phyloP scores from a whole-genome alignment of 2,888 invertebrate genomes.

The Onchidella celtica region DNA sequence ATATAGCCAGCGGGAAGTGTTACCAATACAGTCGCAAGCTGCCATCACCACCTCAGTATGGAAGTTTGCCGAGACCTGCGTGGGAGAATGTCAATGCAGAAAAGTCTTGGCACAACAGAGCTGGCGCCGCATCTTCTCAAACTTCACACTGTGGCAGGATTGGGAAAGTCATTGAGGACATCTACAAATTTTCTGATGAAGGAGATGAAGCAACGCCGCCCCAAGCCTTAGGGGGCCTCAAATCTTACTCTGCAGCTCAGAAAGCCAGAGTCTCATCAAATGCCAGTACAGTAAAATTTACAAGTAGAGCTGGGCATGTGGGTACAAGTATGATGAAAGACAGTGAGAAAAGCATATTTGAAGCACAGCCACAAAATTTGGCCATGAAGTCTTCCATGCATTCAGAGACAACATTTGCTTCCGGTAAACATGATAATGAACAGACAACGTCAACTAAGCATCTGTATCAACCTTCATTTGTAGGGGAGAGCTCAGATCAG shows the following conservation, averaged over 20 bases:
- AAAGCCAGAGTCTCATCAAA: not conserved
- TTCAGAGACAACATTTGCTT: not conserved
- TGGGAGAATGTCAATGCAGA: no score
- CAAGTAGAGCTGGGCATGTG: no score
- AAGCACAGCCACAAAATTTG: no score
- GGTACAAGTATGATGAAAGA: not conserved
- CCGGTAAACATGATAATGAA: not conserved
- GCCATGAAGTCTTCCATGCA: not conserved
- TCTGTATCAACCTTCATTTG: not conserved
- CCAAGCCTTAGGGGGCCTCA: not conserved
- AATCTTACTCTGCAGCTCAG: conserved; percentile 13
- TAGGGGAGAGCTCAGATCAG: not conserved
- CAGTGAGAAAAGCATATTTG: not conserved
- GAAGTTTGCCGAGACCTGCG: no score
- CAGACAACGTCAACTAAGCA: not conserved
- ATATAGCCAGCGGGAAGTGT: conserved; percentile 1
- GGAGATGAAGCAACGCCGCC: conserved; percentile 21
- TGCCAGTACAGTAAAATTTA: no score
- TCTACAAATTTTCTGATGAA: conserved; percentile 39
- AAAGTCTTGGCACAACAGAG: no score
- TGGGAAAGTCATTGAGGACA: conserved; percentile 35
- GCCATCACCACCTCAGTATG: not conserved
- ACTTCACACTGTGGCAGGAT: not conserved
- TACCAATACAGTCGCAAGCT: no score
- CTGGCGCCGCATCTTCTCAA: no score